A percentile compares a stretch with the other conserved stretches of the same genome.
Conservation (phyloP, 2,888 invertebrate species). For the Molanna angustata region DNA sequence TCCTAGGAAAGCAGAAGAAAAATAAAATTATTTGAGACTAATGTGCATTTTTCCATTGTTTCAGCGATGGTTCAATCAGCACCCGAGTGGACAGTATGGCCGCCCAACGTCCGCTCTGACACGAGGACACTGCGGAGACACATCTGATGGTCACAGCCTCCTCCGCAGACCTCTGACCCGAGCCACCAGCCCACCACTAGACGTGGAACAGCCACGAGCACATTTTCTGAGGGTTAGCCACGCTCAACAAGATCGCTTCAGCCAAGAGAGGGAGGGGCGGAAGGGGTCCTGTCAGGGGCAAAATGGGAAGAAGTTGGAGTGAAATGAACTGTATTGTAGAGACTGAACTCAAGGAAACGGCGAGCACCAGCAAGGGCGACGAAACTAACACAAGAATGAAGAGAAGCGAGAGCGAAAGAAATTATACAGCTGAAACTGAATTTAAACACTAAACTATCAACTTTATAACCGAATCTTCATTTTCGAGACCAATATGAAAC, state of each 20-base stretch:
- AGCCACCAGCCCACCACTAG: slow-evolving; percentile 30
- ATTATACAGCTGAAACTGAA: slow-evolving; percentile 8
- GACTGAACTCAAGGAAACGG: not conserved
- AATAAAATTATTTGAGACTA: no score
- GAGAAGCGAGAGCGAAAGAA: slow-evolving; percentile 8
- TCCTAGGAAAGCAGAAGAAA: no score
- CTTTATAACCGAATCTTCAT: not conserved
- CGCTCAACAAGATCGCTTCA: slow-evolving; percentile 7
- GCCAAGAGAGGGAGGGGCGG: not conserved
- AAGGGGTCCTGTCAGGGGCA: not conserved
- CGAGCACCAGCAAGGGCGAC: not conserved
- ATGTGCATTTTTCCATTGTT: slow-evolving; percentile 20
- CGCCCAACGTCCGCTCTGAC: slow-evolving; percentile 30
- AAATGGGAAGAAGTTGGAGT: slow-evolving; percentile 2
- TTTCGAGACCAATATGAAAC: no score
- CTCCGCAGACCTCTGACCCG: slow-evolving; percentile 32
- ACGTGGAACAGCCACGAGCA: slow-evolving; percentile 34
- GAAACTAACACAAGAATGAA: not conserved
- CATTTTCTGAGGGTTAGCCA: slow-evolving; percentile 31
- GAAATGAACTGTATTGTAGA: slow-evolving; percentile 1
- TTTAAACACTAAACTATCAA: slow-evolving; percentile 4
- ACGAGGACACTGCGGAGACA: slow-evolving; percentile 33
- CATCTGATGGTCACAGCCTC: slow-evolving; percentile 32
- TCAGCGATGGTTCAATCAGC: slow-evolving; percentile 32
- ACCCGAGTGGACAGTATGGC: slow-evolving; percentile 32